Base-by-base conservation (phyloP, 1,140 invertebrate species). In the Hyles euphorbiae region DNA sequence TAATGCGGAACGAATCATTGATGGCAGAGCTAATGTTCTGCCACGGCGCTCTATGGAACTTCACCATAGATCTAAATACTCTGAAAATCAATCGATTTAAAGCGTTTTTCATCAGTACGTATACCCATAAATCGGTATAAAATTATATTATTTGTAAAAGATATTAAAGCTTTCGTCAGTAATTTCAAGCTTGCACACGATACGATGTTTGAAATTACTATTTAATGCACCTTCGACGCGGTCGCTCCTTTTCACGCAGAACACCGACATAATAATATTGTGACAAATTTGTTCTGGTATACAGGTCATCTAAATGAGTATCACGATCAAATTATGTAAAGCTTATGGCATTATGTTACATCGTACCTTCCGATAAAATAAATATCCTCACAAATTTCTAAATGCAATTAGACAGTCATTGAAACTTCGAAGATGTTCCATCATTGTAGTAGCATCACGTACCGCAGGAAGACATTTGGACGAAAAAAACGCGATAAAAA, bases 331-430 rank as follows among this genome's bases (percentile, higher is more conserved):
- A 67, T 66, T 55, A 64, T 72, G 70, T 81, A 83, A 83, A 83
- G 81, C 78, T 82, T 83, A 70, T 67, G 68, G 61, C 68, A 58
- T 68, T 68, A 65, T 65, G 59, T 44, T 72, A 68, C 61, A 64
- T 57, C 56, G 33, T 34, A 56, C 10, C 32, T 32, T 47, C 54
- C 44, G 45, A 56, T 56, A 11, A 56, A 56, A 47, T 54, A 54
- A 53, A 61, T 56, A 58, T 56, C 63, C 63, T 58, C 53, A 68
- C 68, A 62, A 76, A 75, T 73, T 68, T 61, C 67, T 87, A 87
- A 87, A 87, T 87, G 82, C 84, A 87, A 76, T 63, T 74, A 67
- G 69, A 83, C 81, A 79, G 82, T 83, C 76, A 71, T 62, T 71
- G 46, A 60, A 44, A 55, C 43, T 46, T 40, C 8, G 36, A 40